These are phyloP conservation scores for Perizoma flavofasciatum DNA, from an alignment of 2,888 invertebrate genomes.

Conservation along the genomic window DNA sequence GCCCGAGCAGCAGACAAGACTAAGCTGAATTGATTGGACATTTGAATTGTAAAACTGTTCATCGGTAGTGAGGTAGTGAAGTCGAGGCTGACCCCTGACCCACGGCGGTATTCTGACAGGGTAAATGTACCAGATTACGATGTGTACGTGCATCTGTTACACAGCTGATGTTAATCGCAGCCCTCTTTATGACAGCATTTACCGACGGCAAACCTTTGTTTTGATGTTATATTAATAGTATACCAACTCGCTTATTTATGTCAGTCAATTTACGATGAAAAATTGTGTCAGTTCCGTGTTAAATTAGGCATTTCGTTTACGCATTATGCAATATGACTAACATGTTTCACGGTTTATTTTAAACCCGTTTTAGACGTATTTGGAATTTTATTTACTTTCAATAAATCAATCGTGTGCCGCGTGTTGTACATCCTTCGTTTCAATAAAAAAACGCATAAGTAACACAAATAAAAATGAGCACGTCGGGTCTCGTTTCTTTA, in stretches of 20 bases:
- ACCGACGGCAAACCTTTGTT: conserved; percentile 57
- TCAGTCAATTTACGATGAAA: conserved; percentile 51
- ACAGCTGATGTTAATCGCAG: conserved; percentile 68
- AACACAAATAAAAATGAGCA: conserved; percentile 65
- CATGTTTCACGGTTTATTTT: conserved; percentile 41
- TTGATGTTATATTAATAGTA: conserved; percentile 71
- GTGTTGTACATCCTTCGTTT: conserved; percentile 53
- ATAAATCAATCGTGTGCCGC: conserved; percentile 56
- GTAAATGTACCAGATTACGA: conserved; percentile 51
- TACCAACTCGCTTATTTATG: conserved; percentile 51
- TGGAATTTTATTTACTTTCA: conserved; percentile 49
- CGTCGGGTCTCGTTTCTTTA: conserved; percentile 60
- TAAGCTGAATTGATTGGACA: conserved; percentile 44
- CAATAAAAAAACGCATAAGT: conserved; percentile 71
- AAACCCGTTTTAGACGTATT: conserved; percentile 36
- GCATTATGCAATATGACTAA: conserved; percentile 34
- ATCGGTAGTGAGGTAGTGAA: conserved; percentile 39
- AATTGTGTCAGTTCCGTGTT: conserved; percentile 70
- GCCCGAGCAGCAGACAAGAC: conserved; percentile 15
- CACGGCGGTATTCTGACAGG: conserved; percentile 41
- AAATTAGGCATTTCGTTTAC: conserved; percentile 43
- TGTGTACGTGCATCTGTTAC: conserved; percentile 58
- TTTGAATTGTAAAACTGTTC: conserved; percentile 55
- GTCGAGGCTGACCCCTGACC: conserved; percentile 51
- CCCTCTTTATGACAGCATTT: conserved; percentile 58